Percentiles rank a stretch among this genome's conserved stretches.
phyloP scores from a whole-genome alignment of 2,113 vertebrate species.

The Oncorhynchus masou region DNA sequence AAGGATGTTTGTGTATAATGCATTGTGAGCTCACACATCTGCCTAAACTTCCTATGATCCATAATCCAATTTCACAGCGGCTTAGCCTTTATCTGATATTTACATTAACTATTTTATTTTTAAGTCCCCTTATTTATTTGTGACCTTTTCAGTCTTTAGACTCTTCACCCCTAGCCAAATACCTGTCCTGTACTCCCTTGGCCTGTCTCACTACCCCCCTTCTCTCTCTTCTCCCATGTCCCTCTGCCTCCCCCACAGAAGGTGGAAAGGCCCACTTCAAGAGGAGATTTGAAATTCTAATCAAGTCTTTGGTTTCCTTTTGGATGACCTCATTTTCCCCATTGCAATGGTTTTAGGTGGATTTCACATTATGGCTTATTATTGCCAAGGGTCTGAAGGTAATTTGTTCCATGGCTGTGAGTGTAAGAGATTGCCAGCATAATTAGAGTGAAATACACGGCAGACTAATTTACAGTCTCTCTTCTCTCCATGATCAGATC shows the following conservation, averaged over 20 bases:
- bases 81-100: conserved; percentile 68
- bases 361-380: conserved; percentile 78
- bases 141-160: conserved; percentile 61
- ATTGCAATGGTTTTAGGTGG: conserved; percentile 78
- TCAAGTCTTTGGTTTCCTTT: conserved; percentile 80
- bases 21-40: conserved; percentile 51
- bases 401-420: conserved; percentile 79
- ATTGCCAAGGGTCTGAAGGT: conserved; percentile 75
- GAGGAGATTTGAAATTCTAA: conserved; percentile 81
- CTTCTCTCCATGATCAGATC: conserved; percentile 40
- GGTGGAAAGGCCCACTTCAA: conserved; percentile 75
- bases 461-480: conserved; percentile 47
- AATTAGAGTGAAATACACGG: conserved; percentile 66
- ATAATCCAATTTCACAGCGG: conserved; percentile 62
- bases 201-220: background rate
- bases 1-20: conserved; percentile 50
- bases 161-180: conserved; percentile 58
- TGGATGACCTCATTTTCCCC: conserved; percentile 80
- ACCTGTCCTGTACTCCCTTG: conserved; percentile 50
- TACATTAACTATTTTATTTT: conserved; percentile 55
- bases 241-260: conserved; percentile 53
- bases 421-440: conserved; percentile 61
- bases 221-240: conserved; percentile 1
- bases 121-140: conserved; percentile 68
- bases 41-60: conserved; percentile 66